Percentiles rank a stretch among this genome's conserved stretches.
These are phyloP conservation scores for Excalfactoria chinensis DNA, from an alignment of 2,113 vertebrate genomes.

Conservation along the genomic window DNA sequence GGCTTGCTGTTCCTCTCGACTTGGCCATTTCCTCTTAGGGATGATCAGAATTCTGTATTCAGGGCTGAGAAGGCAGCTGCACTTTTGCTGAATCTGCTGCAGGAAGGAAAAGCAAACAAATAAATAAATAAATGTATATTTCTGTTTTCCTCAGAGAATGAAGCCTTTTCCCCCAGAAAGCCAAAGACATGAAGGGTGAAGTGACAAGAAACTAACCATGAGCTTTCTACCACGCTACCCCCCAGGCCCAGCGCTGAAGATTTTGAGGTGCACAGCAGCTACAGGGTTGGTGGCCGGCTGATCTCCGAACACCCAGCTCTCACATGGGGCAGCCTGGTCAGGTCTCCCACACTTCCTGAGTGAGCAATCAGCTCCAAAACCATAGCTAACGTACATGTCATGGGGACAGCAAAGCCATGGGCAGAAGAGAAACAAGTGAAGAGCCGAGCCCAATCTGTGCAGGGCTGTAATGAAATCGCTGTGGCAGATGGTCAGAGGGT, in stretches of 20 bases:
- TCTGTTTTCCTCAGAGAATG: constrained; percentile 52
- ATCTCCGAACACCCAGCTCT: neutral
- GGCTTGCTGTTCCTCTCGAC: constrained; percentile 38
- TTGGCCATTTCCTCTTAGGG: constrained; percentile 52
- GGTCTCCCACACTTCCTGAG: neutral
- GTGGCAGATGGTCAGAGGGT: constrained; percentile 53
- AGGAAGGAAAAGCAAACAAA: constrained; percentile 34
- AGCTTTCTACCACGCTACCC: neutral
- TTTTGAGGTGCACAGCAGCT: neutral
- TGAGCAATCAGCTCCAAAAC: neutral
- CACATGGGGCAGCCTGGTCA: neutral
- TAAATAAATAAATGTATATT: constrained; percentile 43
- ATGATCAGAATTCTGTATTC: constrained; percentile 60
- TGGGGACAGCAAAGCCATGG: neutral
- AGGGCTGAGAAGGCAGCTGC: constrained; percentile 62
- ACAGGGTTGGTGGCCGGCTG: rapidly evolving
- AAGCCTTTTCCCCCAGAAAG: constrained; percentile 29
- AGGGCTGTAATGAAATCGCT: neutral
- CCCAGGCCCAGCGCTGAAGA: neutral
- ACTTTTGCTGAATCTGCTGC: constrained; percentile 71
- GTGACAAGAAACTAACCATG: neutral
- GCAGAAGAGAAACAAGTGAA: neutral
- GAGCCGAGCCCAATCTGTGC: constrained; percentile 4
- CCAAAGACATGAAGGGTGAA: neutral
- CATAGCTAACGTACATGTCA: neutral